Percentiles rank a stretch among this genome's conserved stretches.
Evolutionary conservation across 1,140 invertebrate species (phyloP).

Genomic region (Meloidogyne chitwoodi): DNA sequence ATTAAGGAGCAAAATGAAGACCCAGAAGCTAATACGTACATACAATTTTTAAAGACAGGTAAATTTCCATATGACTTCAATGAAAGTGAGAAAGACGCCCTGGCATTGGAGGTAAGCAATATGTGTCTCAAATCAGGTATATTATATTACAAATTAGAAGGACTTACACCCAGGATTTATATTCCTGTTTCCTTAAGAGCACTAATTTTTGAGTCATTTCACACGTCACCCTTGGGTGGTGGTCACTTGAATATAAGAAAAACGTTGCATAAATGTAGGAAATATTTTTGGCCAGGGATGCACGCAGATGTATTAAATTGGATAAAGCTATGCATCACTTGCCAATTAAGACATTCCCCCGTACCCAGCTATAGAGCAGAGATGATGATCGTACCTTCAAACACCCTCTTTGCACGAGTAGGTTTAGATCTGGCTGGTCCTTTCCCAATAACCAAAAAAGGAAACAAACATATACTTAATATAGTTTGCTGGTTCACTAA

Average conservation of each 20-base stretch:
- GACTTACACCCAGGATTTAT: background rate
- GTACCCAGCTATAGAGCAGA: background rate
- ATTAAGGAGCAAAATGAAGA: background rate
- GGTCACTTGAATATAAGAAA: constrained; percentile 19
- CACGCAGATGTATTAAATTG: background rate
- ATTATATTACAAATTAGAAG: background rate
- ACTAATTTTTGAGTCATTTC: constrained; percentile 13
- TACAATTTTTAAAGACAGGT: background rate
- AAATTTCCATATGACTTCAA: background rate
- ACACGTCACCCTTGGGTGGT: constrained; percentile 1
- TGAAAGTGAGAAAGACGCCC: background rate
- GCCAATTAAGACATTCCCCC: constrained; percentile 15
- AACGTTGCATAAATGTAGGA: constrained; percentile 4
- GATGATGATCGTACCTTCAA: background rate
- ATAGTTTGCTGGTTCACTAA: constrained; percentile 18
- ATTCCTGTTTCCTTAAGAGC: background rate
- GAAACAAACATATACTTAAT: constrained; percentile 19
- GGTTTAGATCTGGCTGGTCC: constrained; percentile 12
- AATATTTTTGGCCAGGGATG: constrained; percentile 29
- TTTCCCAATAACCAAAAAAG: background rate
- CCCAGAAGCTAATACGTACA: background rate
- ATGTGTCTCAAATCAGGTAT: background rate
- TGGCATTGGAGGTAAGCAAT: background rate
- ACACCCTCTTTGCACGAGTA: background rate
- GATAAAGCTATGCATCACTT: constrained; percentile 1